A percentile compares a stretch with the other conserved stretches of the same genome.
Evolutionary conservation across 2,797 vertebrate species (phyloP).

Genomic region (Acanthiza pusilla): DNA sequence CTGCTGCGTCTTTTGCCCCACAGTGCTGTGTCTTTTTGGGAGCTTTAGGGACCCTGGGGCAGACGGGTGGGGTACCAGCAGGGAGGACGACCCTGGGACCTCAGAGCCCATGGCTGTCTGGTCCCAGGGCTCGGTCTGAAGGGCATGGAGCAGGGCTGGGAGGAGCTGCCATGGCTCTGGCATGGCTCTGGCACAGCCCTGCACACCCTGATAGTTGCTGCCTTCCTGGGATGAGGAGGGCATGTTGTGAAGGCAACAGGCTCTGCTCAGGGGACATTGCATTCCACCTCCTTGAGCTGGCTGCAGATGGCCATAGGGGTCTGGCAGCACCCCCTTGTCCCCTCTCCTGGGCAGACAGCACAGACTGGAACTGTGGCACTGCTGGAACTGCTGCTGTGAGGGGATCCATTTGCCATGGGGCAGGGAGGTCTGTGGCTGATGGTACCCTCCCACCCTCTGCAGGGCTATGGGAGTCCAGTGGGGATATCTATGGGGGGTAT

Average conservation of each 20-base stretch:
- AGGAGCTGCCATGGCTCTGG: neutral
- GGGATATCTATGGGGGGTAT: neutral
- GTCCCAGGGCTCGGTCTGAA: neutral
- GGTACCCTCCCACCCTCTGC: neutral
- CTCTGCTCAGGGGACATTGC: neutral
- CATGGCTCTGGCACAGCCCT: neutral
- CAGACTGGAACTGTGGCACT: neutral
- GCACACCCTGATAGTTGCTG: neutral
- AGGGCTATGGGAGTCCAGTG: neutral
- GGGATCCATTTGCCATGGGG: neutral
- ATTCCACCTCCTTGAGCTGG: neutral
- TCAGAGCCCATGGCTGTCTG: neutral
- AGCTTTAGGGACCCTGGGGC: neutral
- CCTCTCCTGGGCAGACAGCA: neutral
- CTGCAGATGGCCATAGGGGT: neutral
- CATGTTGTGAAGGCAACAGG: neutral
- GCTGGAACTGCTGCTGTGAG: neutral
- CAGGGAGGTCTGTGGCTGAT: neutral
- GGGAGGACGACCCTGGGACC: neutral
- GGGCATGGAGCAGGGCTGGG: neutral
- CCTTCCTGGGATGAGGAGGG: neutral
- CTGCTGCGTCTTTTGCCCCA: neutral
- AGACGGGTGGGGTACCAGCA: neutral
- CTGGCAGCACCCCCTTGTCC: neutral
- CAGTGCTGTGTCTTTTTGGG: neutral